phyloP scores from a whole-genome alignment of 1,140 invertebrate genomes.

The Lasaia peninsularis region DNA sequence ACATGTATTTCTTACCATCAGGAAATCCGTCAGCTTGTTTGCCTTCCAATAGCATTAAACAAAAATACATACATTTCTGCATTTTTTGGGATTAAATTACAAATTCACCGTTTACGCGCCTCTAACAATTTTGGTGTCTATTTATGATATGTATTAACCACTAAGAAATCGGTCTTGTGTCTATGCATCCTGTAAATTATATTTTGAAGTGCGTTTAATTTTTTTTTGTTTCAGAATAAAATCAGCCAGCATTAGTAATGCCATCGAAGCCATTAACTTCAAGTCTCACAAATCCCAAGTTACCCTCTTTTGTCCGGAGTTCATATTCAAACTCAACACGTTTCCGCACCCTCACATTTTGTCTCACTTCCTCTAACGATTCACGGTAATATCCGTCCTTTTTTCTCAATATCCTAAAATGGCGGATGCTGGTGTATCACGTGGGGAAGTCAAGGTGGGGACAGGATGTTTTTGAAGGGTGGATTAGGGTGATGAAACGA shows the following conservation, averaged over 20 bases:
- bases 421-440: conserved; percentile 50
- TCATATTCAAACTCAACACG: conserved; percentile 36
- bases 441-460: conserved; percentile 31
- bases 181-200: neutral
- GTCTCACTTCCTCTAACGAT: conserved; percentile 24
- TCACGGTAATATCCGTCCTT: conserved; percentile 9
- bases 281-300: conserved; percentile 10
- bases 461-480: conserved; percentile 31
- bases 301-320: conserved; percentile 34
- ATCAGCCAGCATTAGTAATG: neutral
- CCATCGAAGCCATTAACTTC: neutral
- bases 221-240: neutral
- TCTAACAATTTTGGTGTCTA: too few species aligned
- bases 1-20: too few species aligned
- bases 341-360: conserved; percentile 25
- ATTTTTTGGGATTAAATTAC: too few species aligned
- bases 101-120: too few species aligned
- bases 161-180: too few species aligned
- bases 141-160: too few species aligned
- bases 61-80: too few species aligned
- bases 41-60: too few species aligned
- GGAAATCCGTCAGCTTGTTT: too few species aligned
- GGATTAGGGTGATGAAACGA: conserved; percentile 28
- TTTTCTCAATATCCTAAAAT: conserved; percentile 41
- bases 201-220: neutral